These are phyloP conservation scores for Torymus aiolomorphi DNA, from an alignment of 2,888 invertebrate genomes.

Conservation along the genomic window DNA sequence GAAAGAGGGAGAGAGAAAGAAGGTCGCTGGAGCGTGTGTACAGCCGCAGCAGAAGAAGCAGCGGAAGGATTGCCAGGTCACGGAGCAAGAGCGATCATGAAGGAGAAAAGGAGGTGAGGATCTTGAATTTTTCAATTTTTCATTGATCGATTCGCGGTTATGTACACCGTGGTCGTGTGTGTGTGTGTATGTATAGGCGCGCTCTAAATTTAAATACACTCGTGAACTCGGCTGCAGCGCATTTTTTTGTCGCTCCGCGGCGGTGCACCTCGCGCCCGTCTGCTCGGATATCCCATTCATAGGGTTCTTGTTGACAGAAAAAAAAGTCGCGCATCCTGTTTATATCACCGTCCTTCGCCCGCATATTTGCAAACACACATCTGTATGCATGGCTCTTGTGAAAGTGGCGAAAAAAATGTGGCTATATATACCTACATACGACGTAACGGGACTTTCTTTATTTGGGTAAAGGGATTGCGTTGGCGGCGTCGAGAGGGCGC, in stretches of 20 bases:
- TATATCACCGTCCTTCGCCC: too few species aligned
- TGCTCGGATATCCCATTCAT: not conserved
- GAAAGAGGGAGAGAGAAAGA: too few species aligned
- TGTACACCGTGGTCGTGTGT: not conserved
- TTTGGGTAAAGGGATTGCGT: slow-evolving; percentile 16
- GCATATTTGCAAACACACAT: too few species aligned
- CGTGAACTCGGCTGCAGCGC: slow-evolving; percentile 20
- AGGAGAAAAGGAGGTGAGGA: slow-evolving; percentile 54
- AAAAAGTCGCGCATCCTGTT: too few species aligned
- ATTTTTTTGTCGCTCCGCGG: not conserved
- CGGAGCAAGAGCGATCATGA: slow-evolving; percentile 25
- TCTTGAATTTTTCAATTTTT: slow-evolving; percentile 29
- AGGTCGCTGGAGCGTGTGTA: too few species aligned
- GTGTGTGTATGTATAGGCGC: not conserved
- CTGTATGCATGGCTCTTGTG: too few species aligned
- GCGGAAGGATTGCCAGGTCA: too few species aligned
- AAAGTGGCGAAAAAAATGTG: too few species aligned
- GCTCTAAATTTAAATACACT: slow-evolving; percentile 49
- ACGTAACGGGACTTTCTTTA: slow-evolving; percentile 27
- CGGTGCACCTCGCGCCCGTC: not conserved
- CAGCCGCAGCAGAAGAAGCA: not conserved
- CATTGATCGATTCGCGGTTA: slow-evolving; percentile 15
- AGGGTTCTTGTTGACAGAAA: too few species aligned
- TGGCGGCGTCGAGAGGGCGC: slow-evolving; percentile 26
- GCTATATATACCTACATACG: too few species aligned